Evolutionary conservation across 1,140 invertebrate species (phyloP).

Genomic region (Drosophila melanica): DNA sequence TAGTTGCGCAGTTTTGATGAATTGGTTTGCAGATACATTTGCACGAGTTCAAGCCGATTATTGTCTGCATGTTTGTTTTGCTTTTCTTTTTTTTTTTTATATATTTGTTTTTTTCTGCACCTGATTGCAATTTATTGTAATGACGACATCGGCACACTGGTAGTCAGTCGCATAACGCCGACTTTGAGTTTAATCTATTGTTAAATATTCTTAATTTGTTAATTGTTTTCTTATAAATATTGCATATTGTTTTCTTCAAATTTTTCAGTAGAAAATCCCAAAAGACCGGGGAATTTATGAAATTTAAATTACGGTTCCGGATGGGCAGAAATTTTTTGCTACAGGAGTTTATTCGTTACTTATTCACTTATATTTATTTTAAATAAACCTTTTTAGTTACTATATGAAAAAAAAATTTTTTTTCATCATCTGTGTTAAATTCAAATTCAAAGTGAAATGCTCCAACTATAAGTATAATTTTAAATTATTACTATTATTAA

Average conservation of each 20-base stretch:
- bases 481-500: conserved; percentile 15
- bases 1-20: conserved; percentile 50
- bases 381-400: no score
- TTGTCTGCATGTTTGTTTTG: conserved; percentile 8
- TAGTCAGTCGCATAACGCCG: conserved; percentile 14
- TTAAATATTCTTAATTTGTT: conserved; percentile 1
- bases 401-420: no score
- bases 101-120: conserved; percentile 22
- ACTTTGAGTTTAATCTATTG: conserved; percentile 4
- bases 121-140: conserved; percentile 65
- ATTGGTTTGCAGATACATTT: conserved; percentile 56
- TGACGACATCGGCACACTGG: conserved; percentile 59
- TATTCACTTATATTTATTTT: no score
- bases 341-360: no score
- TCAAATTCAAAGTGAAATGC: neutral
- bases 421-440: neutral
- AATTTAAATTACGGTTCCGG: no score
- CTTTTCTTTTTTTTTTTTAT: conserved; percentile 1
- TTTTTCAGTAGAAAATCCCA: neutral
- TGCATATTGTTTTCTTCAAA: no score
- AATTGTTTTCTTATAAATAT: neutral
- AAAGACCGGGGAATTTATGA: neutral
- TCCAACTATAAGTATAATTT: neutral
- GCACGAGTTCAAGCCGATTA: conserved; percentile 44
- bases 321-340: no score